Conservation (phyloP, 2,797 vertebrate genomes). For the Ctenosaura bakeri region DNA sequence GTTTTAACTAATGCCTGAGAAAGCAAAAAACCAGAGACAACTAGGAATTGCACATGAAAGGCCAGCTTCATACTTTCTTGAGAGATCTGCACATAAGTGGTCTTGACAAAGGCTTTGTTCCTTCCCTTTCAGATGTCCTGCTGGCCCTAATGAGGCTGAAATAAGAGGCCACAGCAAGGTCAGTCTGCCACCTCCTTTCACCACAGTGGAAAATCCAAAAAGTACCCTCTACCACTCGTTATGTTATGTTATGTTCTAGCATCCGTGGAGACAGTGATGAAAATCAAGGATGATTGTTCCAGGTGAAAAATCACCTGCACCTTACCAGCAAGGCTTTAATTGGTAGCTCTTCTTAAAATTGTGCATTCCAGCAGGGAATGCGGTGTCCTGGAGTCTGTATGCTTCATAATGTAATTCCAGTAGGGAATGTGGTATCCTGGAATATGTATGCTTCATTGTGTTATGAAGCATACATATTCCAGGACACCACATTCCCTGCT, state of each 20-base stretch:
- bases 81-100: slow-evolving; percentile 10
- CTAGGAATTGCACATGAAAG: slow-evolving; percentile 4
- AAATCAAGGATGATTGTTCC: slow-evolving; percentile 26
- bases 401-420: neutral
- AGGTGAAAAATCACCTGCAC: neutral
- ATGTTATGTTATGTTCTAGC: too few species aligned
- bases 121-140: slow-evolving; percentile 1
- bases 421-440: too few species aligned
- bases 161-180: slow-evolving; percentile 15
- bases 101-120: neutral
- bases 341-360: neutral
- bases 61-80: neutral
- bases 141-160: slow-evolving; percentile 38
- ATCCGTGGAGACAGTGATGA: neutral
- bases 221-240: neutral
- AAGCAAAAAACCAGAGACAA: slow-evolving; percentile 6
- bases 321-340: neutral
- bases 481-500: neutral
- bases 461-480: fast-evolving
- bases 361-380: slow-evolving; percentile 9
- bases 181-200: neutral
- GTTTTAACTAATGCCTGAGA: slow-evolving; percentile 14
- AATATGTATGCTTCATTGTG: fast-evolving
- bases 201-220: neutral
- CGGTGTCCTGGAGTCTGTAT: fast-evolving